Evolutionary conservation across 2,113 vertebrate species (phyloP).

Genomic region (Otolemur garnettii): DNA sequence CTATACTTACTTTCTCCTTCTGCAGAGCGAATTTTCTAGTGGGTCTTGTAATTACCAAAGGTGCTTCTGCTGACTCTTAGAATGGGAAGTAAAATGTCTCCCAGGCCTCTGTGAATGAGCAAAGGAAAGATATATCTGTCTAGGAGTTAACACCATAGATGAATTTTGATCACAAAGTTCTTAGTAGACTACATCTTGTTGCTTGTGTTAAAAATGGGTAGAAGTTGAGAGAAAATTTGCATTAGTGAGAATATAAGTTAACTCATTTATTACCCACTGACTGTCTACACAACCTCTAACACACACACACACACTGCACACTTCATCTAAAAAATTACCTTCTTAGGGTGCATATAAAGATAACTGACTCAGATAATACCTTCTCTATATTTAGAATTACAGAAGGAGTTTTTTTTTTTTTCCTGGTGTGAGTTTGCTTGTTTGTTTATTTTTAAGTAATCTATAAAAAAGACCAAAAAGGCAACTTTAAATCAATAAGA

Average conservation of each 20-base stretch:
- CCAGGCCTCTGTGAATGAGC: not conserved
- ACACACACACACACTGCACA: not conserved
- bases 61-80: not conserved
- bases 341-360: not conserved
- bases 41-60: not conserved
- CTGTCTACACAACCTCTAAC: not conserved
- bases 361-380: not conserved
- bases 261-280: not conserved
- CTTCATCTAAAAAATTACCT: not conserved
- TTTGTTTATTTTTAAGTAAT: not conserved
- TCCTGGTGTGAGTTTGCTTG: not conserved
- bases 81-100: not conserved
- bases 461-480: not conserved
- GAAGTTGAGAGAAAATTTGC: not conserved
- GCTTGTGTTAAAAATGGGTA: not conserved
- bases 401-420: not conserved
- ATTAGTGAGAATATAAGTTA: not conserved
- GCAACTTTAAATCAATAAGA: conserved; percentile 20
- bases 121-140: not conserved
- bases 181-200: not conserved
- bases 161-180: not conserved
- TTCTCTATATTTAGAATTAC: not conserved
- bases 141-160: not conserved
- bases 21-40: not conserved
- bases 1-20: not conserved